These are phyloP conservation scores for Chamaetylas fuelleborni DNA, from an alignment of 2,113 vertebrate genomes.

Conservation along the genomic window DNA sequence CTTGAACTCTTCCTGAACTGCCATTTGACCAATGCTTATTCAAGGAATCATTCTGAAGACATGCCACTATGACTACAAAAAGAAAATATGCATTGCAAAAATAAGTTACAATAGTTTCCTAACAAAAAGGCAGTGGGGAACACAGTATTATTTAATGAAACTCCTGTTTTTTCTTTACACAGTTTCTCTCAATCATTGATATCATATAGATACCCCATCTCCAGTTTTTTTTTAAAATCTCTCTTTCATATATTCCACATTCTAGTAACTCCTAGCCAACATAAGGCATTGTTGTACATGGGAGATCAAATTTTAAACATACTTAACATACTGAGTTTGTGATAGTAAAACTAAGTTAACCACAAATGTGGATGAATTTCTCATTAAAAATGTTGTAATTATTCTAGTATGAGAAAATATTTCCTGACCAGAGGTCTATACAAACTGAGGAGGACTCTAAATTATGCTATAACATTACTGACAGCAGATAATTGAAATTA, in stretches of 20 bases:
- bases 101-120: background rate
- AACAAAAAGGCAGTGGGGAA: background rate
- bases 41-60: background rate
- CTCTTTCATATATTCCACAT: background rate
- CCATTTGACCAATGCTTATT: background rate
- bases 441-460: background rate
- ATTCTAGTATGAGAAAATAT: background rate
- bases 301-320: background rate
- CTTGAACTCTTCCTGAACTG: conserved; percentile 48
- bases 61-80: background rate
- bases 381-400: background rate
- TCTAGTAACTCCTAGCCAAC: background rate
- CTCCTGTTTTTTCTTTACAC: background rate
- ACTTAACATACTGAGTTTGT: background rate
- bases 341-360: background rate
- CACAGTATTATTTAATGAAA: background rate
- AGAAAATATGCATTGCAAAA: background rate
- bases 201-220: background rate
- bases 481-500: background rate
- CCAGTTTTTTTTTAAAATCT: background rate
- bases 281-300: background rate
- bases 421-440: background rate
- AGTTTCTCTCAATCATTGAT: background rate
- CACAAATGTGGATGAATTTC: background rate
- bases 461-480: background rate